Conservation (phyloP, 2,113 vertebrate species). For the Pedionomus torquatus region DNA sequence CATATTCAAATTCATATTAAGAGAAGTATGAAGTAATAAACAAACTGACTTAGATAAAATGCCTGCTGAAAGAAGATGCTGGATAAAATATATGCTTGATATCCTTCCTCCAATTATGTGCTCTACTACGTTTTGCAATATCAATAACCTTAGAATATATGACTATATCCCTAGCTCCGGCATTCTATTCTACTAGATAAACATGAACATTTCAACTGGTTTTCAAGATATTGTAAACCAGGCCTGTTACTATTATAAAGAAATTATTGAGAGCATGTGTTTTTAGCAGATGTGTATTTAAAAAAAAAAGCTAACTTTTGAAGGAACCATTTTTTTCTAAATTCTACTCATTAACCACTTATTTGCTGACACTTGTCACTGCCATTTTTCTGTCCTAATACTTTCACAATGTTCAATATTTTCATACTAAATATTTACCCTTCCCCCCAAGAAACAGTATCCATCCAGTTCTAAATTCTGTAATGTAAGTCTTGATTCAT, state of each 20-base stretch:
- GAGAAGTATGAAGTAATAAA: background rate
- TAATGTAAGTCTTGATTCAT: background rate
- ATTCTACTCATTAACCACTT: background rate
- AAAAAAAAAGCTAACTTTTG: background rate
- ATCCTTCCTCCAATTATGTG: background rate
- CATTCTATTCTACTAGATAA: background rate
- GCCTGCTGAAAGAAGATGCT: background rate
- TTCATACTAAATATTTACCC: background rate
- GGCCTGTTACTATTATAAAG: background rate
- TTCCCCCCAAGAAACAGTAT: background rate
- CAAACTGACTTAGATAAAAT: background rate
- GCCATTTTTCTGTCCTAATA: background rate
- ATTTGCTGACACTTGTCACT: background rate
- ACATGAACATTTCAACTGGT: background rate
- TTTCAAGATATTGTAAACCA: background rate
- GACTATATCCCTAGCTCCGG: background rate
- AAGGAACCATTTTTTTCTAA: background rate
- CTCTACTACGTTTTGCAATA: background rate
- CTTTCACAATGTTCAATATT: background rate
- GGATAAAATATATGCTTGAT: background rate
- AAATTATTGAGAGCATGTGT: background rate
- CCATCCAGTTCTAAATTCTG: background rate
- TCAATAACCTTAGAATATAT: background rate
- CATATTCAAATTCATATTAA: background rate
- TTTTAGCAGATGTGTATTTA: background rate